These are phyloP conservation scores for Temnopleurus reevesii DNA, from an alignment of 53 echinoderm and acorn worm genomes.

Conservation along the genomic window DNA sequence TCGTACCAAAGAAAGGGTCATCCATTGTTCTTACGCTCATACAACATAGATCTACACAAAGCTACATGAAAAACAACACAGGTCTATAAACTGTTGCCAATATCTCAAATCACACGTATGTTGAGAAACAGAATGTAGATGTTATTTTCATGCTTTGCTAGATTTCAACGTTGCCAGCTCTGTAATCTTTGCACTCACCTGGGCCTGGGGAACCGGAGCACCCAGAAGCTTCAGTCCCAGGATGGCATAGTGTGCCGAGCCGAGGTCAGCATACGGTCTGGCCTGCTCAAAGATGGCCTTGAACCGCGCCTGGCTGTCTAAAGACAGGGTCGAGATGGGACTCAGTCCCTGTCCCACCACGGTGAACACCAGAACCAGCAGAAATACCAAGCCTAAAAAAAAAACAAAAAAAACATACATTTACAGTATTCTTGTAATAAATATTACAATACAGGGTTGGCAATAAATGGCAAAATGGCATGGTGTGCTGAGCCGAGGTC, in stretches of 20 bases:
- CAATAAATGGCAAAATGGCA: slow-evolving; percentile 79
- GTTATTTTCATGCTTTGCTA: too few species aligned
- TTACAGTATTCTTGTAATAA: too few species aligned
- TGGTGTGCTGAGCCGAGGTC: slow-evolving; percentile 82
- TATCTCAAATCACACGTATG: too few species aligned
- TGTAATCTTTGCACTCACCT: too few species aligned
- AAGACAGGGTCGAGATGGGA: slow-evolving; percentile 72
- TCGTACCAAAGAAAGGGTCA: too few species aligned
- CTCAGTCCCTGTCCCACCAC: slow-evolving; percentile 82
- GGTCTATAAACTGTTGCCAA: too few species aligned
- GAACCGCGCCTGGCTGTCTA: slow-evolving; percentile 83
- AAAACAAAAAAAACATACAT: background rate
- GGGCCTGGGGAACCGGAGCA: slow-evolving; percentile 73
- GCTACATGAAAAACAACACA: too few species aligned
- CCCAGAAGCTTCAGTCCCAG: slow-evolving; percentile 78
- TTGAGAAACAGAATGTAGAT: too few species aligned
- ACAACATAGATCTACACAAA: too few species aligned
- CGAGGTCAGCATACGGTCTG: slow-evolving; percentile 77
- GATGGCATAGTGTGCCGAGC: slow-evolving; percentile 86
- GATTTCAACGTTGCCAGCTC: too few species aligned
- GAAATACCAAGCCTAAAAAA: slow-evolving; percentile 58
- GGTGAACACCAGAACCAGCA: slow-evolving; percentile 66
- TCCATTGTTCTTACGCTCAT: too few species aligned
- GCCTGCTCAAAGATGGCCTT: slow-evolving; percentile 77
- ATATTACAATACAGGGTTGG: too few species aligned